These are phyloP conservation scores for Planococcus citri DNA, from an alignment of 1,140 invertebrate species.

Conservation along the genomic window DNA sequence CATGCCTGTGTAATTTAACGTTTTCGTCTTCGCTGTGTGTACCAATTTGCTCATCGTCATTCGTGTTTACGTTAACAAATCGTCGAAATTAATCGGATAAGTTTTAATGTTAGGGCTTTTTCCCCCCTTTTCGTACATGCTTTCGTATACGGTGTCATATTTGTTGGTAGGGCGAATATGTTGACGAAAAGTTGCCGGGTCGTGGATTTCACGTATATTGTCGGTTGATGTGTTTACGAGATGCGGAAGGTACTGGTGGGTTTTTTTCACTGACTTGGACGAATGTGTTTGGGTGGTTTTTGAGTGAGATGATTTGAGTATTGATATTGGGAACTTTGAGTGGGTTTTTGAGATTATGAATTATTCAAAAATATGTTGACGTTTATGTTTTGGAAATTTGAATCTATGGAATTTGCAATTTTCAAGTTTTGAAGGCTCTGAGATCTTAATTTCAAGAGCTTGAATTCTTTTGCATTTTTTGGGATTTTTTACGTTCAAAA, in stretches of 20 bases:
- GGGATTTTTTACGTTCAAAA: too few relatives aligned
- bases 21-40: neutral
- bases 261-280: neutral
- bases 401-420: too few relatives aligned
- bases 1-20: neutral
- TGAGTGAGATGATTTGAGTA: too few relatives aligned
- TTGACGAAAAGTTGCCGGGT: neutral
- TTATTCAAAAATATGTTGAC: too few relatives aligned
- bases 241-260: neutral
- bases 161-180: neutral
- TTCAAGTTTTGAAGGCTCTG: too few relatives aligned
- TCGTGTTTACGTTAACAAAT: slow-evolving; percentile 3
- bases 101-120: neutral
- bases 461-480: too few relatives aligned
- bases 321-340: too few relatives aligned
- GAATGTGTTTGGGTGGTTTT: neutral
- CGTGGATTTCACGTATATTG: neutral
- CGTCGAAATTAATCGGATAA: slow-evolving; percentile 6
- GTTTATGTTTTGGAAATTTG: too few relatives aligned
- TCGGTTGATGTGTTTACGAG: neutral
- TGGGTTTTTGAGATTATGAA: too few relatives aligned
- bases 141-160: neutral
- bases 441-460: too few relatives aligned
- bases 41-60: slow-evolving; percentile 6
- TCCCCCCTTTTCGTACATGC: neutral